phyloP scores from a whole-genome alignment of 1,140 invertebrate genomes.

The Aphis craccivora region DNA sequence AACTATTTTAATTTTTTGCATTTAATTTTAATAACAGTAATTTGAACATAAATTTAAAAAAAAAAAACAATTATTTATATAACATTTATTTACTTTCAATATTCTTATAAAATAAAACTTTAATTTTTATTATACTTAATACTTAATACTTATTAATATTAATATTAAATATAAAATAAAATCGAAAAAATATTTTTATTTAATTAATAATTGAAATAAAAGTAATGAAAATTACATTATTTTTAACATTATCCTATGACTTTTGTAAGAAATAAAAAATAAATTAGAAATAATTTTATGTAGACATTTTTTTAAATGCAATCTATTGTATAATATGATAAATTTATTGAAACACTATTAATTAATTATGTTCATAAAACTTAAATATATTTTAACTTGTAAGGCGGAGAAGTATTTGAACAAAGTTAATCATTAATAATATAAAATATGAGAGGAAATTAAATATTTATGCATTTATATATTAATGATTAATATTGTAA shows the following conservation, averaged over 20 bases:
- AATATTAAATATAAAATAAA: background rate
- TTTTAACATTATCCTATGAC: background rate
- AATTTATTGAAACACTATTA: conserved; percentile 2
- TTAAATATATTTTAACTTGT: background rate
- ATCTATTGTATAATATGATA: background rate
- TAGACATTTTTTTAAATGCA: background rate
- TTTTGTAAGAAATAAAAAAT: background rate
- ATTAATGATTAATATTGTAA: conserved; percentile 12
- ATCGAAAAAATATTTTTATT: background rate
- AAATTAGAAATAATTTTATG: background rate
- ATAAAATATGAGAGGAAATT: background rate
- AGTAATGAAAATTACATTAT: background rate
- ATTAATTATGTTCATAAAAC: background rate
- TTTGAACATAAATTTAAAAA: background rate
- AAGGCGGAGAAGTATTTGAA: conserved; percentile 9
- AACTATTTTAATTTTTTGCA: background rate
- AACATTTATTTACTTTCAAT: background rate
- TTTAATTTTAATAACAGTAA: background rate
- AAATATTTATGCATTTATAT: conserved; percentile 14
- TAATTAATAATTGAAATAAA: background rate
- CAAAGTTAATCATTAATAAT: conserved; percentile 16
- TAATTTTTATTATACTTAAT: background rate
- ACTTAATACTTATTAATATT: background rate
- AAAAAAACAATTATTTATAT: background rate
- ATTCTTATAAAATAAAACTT: background rate